These are phyloP conservation scores for Epinephelus moara DNA, from an alignment of 2,113 vertebrate species.

Conservation along the genomic window DNA sequence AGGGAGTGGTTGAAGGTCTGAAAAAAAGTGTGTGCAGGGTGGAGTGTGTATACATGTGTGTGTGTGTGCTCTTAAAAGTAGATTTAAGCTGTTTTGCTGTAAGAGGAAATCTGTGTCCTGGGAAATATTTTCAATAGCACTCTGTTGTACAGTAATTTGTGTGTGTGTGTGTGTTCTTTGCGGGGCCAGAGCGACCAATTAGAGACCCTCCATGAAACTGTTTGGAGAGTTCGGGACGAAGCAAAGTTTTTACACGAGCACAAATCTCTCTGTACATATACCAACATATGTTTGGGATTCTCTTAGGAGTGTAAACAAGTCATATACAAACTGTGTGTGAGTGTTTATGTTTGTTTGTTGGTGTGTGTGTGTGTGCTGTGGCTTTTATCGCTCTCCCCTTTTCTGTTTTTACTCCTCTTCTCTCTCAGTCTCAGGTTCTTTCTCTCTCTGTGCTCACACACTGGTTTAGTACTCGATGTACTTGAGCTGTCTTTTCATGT, in stretches of 20 bases:
- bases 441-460: not conserved
- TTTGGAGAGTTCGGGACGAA: not conserved
- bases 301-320: constrained; percentile 7
- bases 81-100: constrained; percentile 15
- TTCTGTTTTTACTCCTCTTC: constrained; percentile 6
- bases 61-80: constrained; percentile 4
- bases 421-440: constrained; percentile 1
- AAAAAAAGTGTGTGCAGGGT: not conserved
- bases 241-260: not conserved
- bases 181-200: constrained; percentile 39
- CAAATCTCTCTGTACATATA: not conserved
- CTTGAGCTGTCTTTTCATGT: not conserved
- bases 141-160: not conserved
- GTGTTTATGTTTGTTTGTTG: not conserved
- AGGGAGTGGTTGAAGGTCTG: constrained; percentile 3
- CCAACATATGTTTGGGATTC: not conserved
- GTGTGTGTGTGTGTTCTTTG: constrained; percentile 12
- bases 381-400: not conserved
- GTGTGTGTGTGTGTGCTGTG: not conserved
- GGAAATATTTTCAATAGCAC: constrained; percentile 32
- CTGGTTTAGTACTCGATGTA: not conserved
- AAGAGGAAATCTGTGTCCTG: constrained; percentile 38
- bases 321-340: not conserved
- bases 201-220: constrained; percentile 20
- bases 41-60: not conserved